A percentile compares a stretch with the other conserved stretches of the same genome.
Conservation (phyloP, 1,140 invertebrate species). For the Palaemon carinicauda region DNA sequence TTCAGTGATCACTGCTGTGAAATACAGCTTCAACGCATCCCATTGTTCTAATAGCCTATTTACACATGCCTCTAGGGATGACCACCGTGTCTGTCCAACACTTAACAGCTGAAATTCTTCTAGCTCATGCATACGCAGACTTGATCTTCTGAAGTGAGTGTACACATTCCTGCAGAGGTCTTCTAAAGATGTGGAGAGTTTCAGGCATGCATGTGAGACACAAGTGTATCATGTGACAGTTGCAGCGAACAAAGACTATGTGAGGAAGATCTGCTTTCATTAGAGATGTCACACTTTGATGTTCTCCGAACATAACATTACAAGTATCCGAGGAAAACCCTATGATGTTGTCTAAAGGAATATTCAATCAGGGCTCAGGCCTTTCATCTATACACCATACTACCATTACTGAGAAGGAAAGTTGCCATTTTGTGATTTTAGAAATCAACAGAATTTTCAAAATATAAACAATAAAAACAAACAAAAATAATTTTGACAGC, state of each 20-base stretch:
- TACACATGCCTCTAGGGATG: neutral
- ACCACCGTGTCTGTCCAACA: neutral
- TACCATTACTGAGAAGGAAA: no score
- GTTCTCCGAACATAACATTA: neutral
- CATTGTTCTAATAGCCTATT: no score
- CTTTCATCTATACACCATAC: no score
- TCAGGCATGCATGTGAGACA: neutral
- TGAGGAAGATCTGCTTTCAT: neutral
- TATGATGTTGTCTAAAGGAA: neutral
- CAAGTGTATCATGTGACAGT: neutral
- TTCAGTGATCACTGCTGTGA: neutral
- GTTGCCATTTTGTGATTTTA: no score
- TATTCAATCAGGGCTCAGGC: no score
- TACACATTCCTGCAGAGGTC: neutral
- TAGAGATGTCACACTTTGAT: neutral
- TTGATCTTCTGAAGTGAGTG: neutral
- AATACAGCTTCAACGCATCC: no score
- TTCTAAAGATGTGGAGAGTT: neutral
- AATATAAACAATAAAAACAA: no score
- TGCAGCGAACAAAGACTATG: neutral
- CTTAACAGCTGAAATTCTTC: neutral
- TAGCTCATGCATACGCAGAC: neutral
- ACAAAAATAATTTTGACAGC: no score
- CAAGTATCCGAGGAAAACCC: neutral
- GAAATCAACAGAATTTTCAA: no score